Evolutionary conservation across 2,797 vertebrate species (phyloP).

Genomic region (Trachops cirrhosus): DNA sequence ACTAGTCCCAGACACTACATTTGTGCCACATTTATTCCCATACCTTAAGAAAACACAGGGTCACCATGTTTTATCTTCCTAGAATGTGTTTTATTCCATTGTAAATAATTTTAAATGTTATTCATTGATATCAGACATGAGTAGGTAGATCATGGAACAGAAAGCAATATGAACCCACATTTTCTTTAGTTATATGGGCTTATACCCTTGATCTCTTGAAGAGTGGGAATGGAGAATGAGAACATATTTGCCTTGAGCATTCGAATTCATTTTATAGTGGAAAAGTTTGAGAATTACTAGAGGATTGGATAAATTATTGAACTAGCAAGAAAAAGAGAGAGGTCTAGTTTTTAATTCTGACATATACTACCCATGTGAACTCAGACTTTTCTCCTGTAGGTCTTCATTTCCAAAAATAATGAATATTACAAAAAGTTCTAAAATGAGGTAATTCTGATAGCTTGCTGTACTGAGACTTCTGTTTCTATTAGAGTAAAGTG

Average conservation of each 20-base stretch:
- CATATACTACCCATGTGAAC: fast-evolving
- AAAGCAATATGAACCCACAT: neutral
- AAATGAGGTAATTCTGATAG: neutral
- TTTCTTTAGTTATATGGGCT: neutral
- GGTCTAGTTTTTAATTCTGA: neutral
- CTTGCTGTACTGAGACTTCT: neutral
- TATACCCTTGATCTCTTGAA: neutral
- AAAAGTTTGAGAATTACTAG: neutral
- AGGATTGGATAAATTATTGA: neutral
- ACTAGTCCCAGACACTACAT: neutral
- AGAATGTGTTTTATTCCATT: neutral
- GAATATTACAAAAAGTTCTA: neutral
- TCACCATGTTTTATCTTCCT: neutral
- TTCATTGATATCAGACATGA: neutral
- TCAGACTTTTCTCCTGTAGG: neutral
- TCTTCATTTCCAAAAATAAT: neutral
- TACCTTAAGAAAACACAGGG: neutral
- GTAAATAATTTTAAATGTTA: neutral
- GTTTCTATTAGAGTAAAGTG: neutral
- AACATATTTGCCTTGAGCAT: neutral
- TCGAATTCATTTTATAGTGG: neutral
- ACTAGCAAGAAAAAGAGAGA: neutral
- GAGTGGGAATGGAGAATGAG: neutral
- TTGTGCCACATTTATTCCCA: neutral
- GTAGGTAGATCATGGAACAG: neutral